Conservation (phyloP, 1,140 invertebrate genomes). For the Panagrolaimus sp. region DNA sequence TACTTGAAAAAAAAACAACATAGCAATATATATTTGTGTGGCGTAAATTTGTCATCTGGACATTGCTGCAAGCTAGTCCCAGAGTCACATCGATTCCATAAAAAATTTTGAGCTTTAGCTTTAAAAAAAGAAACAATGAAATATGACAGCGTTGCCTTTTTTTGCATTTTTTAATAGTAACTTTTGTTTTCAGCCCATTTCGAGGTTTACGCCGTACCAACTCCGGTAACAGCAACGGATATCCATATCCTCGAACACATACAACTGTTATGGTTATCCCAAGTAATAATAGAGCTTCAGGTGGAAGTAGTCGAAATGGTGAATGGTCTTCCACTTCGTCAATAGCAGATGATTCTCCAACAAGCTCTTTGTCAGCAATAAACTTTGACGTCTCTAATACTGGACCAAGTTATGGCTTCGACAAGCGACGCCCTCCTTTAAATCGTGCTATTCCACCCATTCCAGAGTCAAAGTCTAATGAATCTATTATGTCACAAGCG, state of each 20-base stretch:
- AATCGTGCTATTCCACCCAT: constrained; percentile 46
- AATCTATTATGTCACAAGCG: constrained; percentile 37
- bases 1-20: no score
- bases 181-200: constrained; percentile 41
- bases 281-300: constrained; percentile 8
- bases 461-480: constrained; percentile 44
- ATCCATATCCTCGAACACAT: constrained; percentile 41
- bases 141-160: no score
- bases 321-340: constrained; percentile 21
- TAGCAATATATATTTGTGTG: no score
- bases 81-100: no score
- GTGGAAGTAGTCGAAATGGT: constrained; percentile 10
- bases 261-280: constrained; percentile 44
- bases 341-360: constrained; percentile 22
- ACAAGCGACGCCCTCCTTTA: constrained; percentile 31
- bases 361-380: not conserved
- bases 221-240: constrained; percentile 16
- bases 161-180: no score
- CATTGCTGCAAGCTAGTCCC: no score
- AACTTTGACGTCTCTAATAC: constrained; percentile 7
- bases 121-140: no score
- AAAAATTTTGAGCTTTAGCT: no score
- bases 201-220: constrained; percentile 41
- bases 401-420: constrained; percentile 10
- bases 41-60: no score